Base-by-base conservation (phyloP, 2,888 invertebrate species). In the Drosophila paramelanica region DNA sequence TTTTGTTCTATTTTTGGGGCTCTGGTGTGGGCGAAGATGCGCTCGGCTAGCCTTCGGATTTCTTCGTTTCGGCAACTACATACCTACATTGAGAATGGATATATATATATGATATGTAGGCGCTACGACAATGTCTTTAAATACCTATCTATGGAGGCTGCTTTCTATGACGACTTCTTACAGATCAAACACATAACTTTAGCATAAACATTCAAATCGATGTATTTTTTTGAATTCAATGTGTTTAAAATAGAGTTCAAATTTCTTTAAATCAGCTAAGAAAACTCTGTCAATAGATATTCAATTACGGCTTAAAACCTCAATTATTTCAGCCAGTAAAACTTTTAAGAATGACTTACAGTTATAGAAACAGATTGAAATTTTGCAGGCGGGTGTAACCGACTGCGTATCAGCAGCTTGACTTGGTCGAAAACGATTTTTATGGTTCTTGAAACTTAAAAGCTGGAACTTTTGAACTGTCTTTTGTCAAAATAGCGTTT, bases 1-100 rank as follows among this genome's bases (percentile, higher is more conserved):
- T 71, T 59, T 84, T 58, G 67, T 53, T 52, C 83, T 83, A 83
- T 83, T 83, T 83, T 86, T 71, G 84, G 83, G 46, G 10, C 31
- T 39, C 68, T 67, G 70, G 77, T 83, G 82, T 86, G 87, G 82
- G 82, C 82, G 82, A 79, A 58, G 56, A 67, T 75, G 70, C 70
- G 76, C 73, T 77, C 60, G 79, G 71, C 49, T 70, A 65, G 73
- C 81, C 78, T 73, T 81, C 81, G 86, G 71, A 51, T 57, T 11
- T 10, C 38, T 55, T 78, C 73, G 78, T 57, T 33, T 58, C 41
- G 43, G 46, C 59, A 39, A 7, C 57, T 50, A 64, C 31, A 57
- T 65, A 57, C 46, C 33, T 47, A 64, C 55, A 53, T 60, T 64
- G 58, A 43, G 52, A 51, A 57, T 59, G 39, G 14, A 36, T 59